Base-by-base conservation (phyloP, 2,888 invertebrate species). In the Trachelus iudaicus region DNA sequence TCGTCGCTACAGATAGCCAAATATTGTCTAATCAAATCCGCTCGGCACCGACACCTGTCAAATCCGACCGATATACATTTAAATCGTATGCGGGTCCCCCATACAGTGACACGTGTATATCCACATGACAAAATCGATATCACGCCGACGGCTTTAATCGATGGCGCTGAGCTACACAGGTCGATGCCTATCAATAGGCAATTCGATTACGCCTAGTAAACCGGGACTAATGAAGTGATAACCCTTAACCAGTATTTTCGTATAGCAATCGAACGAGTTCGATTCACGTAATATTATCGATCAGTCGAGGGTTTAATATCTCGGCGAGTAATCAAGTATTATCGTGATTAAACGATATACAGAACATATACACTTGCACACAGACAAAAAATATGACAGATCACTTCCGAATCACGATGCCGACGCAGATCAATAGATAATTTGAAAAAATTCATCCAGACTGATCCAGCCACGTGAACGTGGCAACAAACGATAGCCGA, bases 331-430 rank as follows among this genome's bases (percentile, higher is more conserved):
- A 15, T 56, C 9, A 23, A 56, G 56, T 0, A 56, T 56, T 9
- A 56, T 56, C 56, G 9, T 23, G 56, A 56, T 56, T 23, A 23
- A 56, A 56, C 23, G 23, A 56, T 2, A 56, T 23, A 56, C 9
- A 23, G 23, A 9, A 0, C 23, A 9, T 56, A 56, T 0, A 0
- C 15, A 9, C 15, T 0, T 1, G 2, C 3, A 23, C 15, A 1
- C 4, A 40, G 15, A 23, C 12, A 35, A 35, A 35, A 35, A 35
- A 35, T 35, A 35, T 56, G 9, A 23, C 56, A 56, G 56, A 56
- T 56, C 56, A 56, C 23, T 56, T 23, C 23, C 15, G 23, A 56
- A 56, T 23, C 23, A 9, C 56, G 15, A 56, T 23, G 23, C 9
- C 6, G 23, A 2, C 23, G 23, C 56, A 2, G 23, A 56, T 56